Conservation (phyloP, 1,140 invertebrate genomes). For the Phocides pigmalion region DNA sequence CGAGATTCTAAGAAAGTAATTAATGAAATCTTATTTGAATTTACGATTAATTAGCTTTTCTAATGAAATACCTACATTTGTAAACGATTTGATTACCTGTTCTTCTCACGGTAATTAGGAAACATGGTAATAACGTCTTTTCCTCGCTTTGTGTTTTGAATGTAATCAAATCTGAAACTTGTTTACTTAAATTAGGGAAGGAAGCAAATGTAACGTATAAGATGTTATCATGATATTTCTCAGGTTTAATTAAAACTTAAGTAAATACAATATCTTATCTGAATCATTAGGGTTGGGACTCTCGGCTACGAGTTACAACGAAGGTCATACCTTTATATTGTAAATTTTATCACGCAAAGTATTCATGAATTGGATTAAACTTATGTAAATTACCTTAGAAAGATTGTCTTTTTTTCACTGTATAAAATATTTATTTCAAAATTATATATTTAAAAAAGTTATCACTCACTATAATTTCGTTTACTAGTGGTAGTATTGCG, state of each 20-base stretch:
- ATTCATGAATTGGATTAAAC: background rate
- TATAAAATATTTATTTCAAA: too few relatives aligned
- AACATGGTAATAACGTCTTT: background rate
- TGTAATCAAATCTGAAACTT: slow-evolving; percentile 34
- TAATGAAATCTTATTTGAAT: background rate
- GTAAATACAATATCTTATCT: slow-evolving; percentile 36
- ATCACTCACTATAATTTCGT: too few relatives aligned
- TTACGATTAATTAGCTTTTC: background rate
- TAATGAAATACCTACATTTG: background rate
- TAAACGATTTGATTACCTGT: background rate
- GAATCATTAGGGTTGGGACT: slow-evolving; percentile 9
- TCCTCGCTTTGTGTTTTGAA: background rate
- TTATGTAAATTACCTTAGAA: background rate
- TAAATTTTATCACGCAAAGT: background rate
- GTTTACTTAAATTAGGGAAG: slow-evolving; percentile 34
- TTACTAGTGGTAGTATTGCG: too few relatives aligned
- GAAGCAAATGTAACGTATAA: slow-evolving; percentile 17
- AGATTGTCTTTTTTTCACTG: too few relatives aligned
- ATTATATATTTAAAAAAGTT: too few relatives aligned
- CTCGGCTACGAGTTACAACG: background rate
- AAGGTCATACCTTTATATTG: background rate
- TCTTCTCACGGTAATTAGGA: background rate
- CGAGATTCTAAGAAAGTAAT: background rate
- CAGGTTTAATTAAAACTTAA: slow-evolving; percentile 44
- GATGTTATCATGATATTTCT: slow-evolving; percentile 18